Percentiles rank a stretch among this genome's conserved stretches.
Evolutionary conservation across 1,140 invertebrate species (phyloP).

Genomic region (Contarinia nasturtii): DNA sequence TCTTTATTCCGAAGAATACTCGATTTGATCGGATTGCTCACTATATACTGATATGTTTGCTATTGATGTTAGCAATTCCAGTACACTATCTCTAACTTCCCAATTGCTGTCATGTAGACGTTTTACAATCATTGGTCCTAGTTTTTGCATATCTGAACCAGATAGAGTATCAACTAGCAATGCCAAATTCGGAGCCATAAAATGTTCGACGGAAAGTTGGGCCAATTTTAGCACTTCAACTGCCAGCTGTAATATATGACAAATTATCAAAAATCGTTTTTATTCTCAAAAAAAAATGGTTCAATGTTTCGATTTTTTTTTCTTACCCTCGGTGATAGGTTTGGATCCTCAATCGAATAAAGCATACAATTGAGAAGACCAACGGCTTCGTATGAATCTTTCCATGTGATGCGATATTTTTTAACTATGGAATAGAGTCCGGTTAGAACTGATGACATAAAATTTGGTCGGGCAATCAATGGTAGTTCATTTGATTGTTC

Average conservation of each 20-base stretch:
- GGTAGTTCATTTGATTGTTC: conserved; percentile 20
- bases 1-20: too few relatives aligned
- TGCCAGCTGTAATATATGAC: conserved; percentile 33
- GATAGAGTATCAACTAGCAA: conserved; percentile 40
- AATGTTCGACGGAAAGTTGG: conserved; percentile 46
- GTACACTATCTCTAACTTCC: conserved; percentile 52
- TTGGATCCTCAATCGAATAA: conserved; percentile 22
- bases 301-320: too few relatives aligned
- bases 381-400: conserved; percentile 28
- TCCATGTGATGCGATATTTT: conserved; percentile 50
- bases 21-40: too few relatives aligned
- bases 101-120: conserved; percentile 49
- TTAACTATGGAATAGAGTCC: conserved; percentile 39
- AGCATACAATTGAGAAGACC: conserved; percentile 20
- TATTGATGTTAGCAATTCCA: conserved; percentile 49
- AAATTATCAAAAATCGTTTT: neutral
- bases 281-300: conserved; percentile 1
- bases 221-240: conserved; percentile 46
- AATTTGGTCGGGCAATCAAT: conserved; percentile 23
- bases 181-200: conserved; percentile 51
- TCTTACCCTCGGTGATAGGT: conserved; percentile 21
- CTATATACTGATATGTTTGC: conserved; percentile 44
- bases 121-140: conserved; percentile 42
- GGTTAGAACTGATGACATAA: conserved; percentile 38
- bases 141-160: conserved; percentile 37